Conservation (phyloP, 2,797 vertebrate genomes). For the Eulemur rubriventer region DNA sequence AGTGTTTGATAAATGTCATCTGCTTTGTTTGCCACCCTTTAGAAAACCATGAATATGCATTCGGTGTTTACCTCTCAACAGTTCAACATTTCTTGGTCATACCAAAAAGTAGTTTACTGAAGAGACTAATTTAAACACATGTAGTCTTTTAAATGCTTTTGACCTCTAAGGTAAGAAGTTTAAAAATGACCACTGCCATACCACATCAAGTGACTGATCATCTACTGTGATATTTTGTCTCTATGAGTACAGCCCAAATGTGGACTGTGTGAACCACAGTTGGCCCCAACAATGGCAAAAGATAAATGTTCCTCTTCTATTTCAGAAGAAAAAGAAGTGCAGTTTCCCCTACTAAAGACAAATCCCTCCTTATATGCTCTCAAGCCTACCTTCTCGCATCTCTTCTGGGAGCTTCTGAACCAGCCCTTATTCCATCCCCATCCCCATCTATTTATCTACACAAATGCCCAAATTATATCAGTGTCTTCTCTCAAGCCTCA, state of each 20-base stretch:
- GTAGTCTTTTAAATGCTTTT: background rate
- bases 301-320: background rate
- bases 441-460: background rate
- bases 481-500: background rate
- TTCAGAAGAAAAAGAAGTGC: background rate
- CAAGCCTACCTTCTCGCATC: background rate
- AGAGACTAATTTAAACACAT: background rate
- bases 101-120: background rate
- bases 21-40: background rate
- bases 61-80: background rate
- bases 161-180: constrained; percentile 20
- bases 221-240: background rate
- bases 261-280: background rate
- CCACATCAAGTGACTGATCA: background rate
- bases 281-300: background rate
- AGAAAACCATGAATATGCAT: background rate
- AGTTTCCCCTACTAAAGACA: background rate
- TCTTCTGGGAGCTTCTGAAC: background rate
- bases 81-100: constrained; percentile 5
- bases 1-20: constrained; percentile 4
- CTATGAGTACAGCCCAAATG: background rate
- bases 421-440: background rate
- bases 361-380: background rate
- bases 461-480: background rate
- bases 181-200: background rate